Evolutionary conservation across 2,797 vertebrate genomes (phyloP).

Genomic region (Sciurus carolinensis): DNA sequence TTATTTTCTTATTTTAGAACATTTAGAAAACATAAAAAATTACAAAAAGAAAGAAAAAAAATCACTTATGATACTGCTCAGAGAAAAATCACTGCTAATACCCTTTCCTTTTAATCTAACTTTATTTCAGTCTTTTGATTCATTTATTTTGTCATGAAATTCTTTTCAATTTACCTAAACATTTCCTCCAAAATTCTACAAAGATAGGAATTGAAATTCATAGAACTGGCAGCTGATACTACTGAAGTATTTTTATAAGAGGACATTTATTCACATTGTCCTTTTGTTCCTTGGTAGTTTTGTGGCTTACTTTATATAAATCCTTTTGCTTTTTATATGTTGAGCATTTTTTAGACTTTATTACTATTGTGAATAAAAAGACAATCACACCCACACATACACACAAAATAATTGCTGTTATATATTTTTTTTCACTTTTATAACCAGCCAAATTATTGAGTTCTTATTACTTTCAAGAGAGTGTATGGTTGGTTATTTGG

Average conservation of each 20-base stretch:
- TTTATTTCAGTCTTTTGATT: not conserved
- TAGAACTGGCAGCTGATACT: not conserved
- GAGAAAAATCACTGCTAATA: not conserved
- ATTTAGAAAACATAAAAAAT: slow-evolving; percentile 38
- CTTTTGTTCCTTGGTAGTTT: slow-evolving; percentile 39
- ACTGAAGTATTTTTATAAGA: slow-evolving; percentile 36
- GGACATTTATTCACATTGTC: not conserved
- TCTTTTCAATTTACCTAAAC: slow-evolving; percentile 17
- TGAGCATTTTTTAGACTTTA: not conserved
- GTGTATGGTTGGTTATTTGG: not conserved
- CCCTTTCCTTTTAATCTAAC: not conserved
- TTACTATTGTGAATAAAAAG: not conserved
- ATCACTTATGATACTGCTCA: not conserved
- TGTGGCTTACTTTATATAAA: not conserved
- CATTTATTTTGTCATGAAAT: slow-evolving; percentile 52
- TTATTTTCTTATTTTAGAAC: slow-evolving; percentile 5
- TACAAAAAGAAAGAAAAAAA: not conserved
- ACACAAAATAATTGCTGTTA: not conserved
- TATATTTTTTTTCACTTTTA: not conserved
- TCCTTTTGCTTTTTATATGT: not conserved
- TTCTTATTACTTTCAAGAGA: slow-evolving; percentile 34
- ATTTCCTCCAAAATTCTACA: not conserved
- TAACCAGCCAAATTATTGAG: not conserved
- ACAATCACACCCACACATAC: not conserved
- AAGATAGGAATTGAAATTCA: slow-evolving; percentile 30